Conservation (phyloP, 2,797 vertebrate genomes). For the Pyrocephalus nanus region DNA sequence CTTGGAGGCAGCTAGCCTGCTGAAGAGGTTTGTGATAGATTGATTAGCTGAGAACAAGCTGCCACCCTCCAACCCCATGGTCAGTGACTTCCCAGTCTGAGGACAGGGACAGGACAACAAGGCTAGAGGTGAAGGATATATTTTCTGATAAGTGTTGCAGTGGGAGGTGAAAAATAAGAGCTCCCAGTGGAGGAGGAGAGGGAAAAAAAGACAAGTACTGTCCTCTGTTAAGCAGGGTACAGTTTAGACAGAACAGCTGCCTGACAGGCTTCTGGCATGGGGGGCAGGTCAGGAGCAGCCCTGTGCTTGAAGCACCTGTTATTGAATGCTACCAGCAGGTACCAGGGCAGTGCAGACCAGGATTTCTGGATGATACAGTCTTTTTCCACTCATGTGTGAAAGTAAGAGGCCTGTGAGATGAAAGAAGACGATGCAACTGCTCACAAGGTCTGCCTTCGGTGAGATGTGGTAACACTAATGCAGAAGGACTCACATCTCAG, state of each 20-base stretch:
- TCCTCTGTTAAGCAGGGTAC: slow-evolving; percentile 7
- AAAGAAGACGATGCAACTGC: not conserved
- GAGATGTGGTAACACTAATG: not conserved
- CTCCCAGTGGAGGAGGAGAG: not conserved
- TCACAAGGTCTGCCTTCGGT: not conserved
- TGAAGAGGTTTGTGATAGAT: slow-evolving; percentile 38
- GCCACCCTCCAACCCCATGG: slow-evolving; percentile 22
- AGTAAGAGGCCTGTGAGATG: not conserved
- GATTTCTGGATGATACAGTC: not conserved
- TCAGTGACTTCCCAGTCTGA: slow-evolving; percentile 9
- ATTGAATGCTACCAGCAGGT: slow-evolving; percentile 47
- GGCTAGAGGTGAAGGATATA: slow-evolving; percentile 29
- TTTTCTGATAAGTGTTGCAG: not conserved
- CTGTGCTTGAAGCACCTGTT: slow-evolving; percentile 18
- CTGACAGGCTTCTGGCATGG: not conserved
- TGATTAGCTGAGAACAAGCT: slow-evolving; percentile 61
- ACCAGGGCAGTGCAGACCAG: not conserved
- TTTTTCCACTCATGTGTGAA: not conserved
- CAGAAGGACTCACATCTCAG: not conserved
- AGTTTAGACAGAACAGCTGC: slow-evolving; percentile 23
- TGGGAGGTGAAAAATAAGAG: slow-evolving; percentile 54
- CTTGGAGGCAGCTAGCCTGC: slow-evolving; percentile 2
- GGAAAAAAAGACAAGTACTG: not conserved
- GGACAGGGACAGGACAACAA: not conserved
- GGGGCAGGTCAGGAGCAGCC: not conserved